These are phyloP conservation scores for Drosophila subquinaria DNA, from an alignment of 2,888 invertebrate species.

Conservation along the genomic window DNA sequence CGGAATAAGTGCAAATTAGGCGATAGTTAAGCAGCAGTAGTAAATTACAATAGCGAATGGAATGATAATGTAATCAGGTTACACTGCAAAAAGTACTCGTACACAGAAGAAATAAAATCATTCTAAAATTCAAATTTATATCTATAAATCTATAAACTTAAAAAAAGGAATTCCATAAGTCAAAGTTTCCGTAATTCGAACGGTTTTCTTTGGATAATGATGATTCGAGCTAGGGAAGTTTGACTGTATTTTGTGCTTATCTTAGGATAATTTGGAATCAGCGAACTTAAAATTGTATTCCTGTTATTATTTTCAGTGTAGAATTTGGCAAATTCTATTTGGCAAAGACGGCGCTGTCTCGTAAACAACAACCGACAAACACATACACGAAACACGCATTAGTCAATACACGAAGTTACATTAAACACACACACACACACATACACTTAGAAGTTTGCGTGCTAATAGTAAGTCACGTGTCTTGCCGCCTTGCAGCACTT, in stretches of 20 bases:
- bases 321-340: no score
- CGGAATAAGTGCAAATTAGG: conserved; percentile 54
- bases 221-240: no score
- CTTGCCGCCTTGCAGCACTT: neutral
- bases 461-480: conserved; percentile 34
- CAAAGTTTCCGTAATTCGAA: no score
- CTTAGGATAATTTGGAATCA: no score
- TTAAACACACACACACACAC: conserved; percentile 24
- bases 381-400: conserved; percentile 59
- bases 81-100: neutral
- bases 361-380: conserved; percentile 36
- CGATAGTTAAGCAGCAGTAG: conserved; percentile 29
- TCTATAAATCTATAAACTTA: no score
- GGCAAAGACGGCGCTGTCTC: conserved; percentile 13
- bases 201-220: no score
- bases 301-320: no score
- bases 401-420: conserved; percentile 51
- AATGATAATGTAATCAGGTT: neutral
- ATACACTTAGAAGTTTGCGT: conserved; percentile 35
- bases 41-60: neutral
- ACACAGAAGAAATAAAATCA: no score
- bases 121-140: no score
- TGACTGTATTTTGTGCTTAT: no score
- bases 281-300: no score
- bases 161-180: no score